phyloP scores from a whole-genome alignment of 2,888 invertebrate genomes.

The Patella depressa region DNA sequence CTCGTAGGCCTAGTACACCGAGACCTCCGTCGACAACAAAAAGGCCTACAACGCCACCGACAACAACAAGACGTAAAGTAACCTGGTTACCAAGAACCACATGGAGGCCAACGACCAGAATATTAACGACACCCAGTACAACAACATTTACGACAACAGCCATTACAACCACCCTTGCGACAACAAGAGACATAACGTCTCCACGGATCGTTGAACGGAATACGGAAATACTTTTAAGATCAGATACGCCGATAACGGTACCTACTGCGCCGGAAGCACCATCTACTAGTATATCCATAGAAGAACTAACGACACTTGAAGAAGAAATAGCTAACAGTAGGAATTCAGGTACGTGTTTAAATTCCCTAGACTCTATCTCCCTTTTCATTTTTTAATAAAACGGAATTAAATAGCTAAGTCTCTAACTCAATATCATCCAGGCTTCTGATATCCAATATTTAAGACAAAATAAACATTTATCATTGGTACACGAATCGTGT shows the following conservation, averaged over 20 bases:
- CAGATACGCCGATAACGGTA: conserved; percentile 12
- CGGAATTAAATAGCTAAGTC: no score
- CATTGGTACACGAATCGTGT: no score
- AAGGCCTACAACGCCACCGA: neutral
- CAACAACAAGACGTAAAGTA: conserved; percentile 3
- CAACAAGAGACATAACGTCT: neutral
- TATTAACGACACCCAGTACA: conserved; percentile 13
- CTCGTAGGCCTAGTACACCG: neutral
- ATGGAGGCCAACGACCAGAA: conserved; percentile 18
- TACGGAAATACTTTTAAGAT: neutral
- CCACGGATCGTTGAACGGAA: no score
- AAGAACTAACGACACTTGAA: no score
- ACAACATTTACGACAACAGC: conserved; percentile 18
- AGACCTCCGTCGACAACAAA: neutral
- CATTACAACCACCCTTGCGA: conserved; percentile 14
- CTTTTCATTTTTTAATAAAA: no score
- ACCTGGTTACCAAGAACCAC: conserved; percentile 13
- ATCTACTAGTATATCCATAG: neutral
- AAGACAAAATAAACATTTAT: no score
- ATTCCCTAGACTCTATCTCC: no score
- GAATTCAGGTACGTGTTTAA: no score
- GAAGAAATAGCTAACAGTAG: no score
- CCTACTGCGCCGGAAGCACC: conserved; percentile 12
- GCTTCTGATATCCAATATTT: no score
- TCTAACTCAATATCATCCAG: no score